These are phyloP conservation scores for Nymphalis io DNA, from an alignment of 1,140 invertebrate genomes.

Conservation along the genomic window DNA sequence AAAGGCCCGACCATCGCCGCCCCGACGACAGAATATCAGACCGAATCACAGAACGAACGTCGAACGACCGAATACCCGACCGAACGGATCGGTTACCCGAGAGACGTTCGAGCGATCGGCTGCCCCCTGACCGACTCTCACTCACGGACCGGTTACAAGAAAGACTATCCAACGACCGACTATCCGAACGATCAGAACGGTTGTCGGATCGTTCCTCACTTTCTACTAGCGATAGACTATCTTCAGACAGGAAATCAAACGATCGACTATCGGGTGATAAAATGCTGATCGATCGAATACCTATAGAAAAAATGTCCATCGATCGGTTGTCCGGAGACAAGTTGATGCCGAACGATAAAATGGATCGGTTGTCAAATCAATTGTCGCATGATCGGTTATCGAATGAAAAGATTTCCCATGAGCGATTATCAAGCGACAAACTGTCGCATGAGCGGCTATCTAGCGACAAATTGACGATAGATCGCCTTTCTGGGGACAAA, in stretches of 20 bases:
- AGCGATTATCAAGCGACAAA: conserved; percentile 44
- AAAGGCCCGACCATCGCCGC: conserved; percentile 52
- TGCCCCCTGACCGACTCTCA: conserved; percentile 47
- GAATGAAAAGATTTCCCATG: conserved; percentile 40
- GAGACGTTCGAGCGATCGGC: conserved; percentile 45
- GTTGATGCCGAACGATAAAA: conserved; percentile 43
- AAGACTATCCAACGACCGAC: conserved; percentile 38
- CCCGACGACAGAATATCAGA: conserved; percentile 42
- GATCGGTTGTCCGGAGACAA: conserved; percentile 48
- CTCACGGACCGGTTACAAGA: conserved; percentile 47
- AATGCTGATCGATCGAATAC: conserved; percentile 40
- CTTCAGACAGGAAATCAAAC: conserved; percentile 39
- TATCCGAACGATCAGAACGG: conserved; percentile 36
- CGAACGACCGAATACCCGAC: conserved; percentile 56
- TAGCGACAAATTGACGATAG: conserved; percentile 44
- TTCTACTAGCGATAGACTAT: conserved; percentile 30
- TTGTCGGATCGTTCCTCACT: conserved; percentile 38
- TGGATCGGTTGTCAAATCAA: conserved; percentile 46
- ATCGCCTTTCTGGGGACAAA: conserved; percentile 49
- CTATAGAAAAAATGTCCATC: conserved; percentile 37
- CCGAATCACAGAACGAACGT: conserved; percentile 44
- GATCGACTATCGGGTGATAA: conserved; percentile 41
- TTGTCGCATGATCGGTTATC: conserved; percentile 45
- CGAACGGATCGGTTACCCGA: conserved; percentile 43
- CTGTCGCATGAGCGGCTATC: conserved; percentile 46